Base-by-base conservation (phyloP, 2,797 vertebrate genomes). In the Thunnus albacares region DNA sequence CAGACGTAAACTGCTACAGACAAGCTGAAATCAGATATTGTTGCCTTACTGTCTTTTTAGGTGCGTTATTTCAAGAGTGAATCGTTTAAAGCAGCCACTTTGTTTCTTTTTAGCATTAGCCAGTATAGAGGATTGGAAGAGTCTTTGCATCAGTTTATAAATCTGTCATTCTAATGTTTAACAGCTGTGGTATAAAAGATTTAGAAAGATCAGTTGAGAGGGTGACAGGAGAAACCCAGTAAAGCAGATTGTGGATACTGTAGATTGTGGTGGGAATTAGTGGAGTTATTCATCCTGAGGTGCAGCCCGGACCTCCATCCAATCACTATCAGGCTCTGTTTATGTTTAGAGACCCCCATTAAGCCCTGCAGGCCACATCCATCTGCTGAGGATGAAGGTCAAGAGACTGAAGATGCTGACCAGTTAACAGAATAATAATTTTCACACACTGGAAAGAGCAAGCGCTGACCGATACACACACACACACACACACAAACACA, bases 331-430 rank as follows among this genome's bases (percentile, higher is more conserved):
- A 69, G 79, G 69, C 82, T 83, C 71, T 51, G 47, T 73, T 87
- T 78, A 24, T 30, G 65, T 43, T 82, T 56, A 35, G 6, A 84
- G 72, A 53, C 63, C 83, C 86, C 85, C 82, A 26, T 83, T 84
- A 85, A 91, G 80, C 77, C 79, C 58, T 15, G 30, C 9, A 66
- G 82, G 71, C 74, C 30, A 71, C 80, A 64, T 88, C 87, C 89
- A 86, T 90, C 87, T 92, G 85, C 83, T 87, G 89, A 85, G 84
- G 86, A 89, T 88, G 81, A 80, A 84, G 86, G 80, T 78, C 61
- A 41, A 78, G 67, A n/a, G 28, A 63, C 77, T 78, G 57, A 82
- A 63, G 77, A 77, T 45, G 52, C 20, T 56, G 55, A 75, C 11
- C 60, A 78, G 47, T 59, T 6, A 56, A 65, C 38, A 76, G 47